These are phyloP conservation scores for Empis livida DNA, from an alignment of 2,888 invertebrate genomes.

Conservation along the genomic window DNA sequence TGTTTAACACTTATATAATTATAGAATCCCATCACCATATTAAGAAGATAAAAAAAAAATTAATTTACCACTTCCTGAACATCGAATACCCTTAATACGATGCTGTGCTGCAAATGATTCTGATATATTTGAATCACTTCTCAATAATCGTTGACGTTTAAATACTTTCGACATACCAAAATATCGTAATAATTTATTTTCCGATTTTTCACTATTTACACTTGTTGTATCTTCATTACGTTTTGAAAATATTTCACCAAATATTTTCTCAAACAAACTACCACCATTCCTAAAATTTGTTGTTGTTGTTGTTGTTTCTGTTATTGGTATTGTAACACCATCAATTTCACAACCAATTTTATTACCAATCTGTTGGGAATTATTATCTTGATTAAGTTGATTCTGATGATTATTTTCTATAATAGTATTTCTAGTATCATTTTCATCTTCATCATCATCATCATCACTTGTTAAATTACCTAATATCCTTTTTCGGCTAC, in stretches of 20 bases:
- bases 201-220: not conserved
- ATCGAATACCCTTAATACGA: slow-evolving; percentile 31
- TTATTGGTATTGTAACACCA: not conserved
- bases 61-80: slow-evolving; percentile 32
- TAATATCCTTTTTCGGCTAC: slow-evolving; percentile 1
- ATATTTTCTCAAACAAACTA: slow-evolving; percentile 10
- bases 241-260: slow-evolving; percentile 10
- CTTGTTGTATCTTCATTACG: slow-evolving; percentile 4
- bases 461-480: slow-evolving; percentile 7
- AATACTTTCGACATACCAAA: slow-evolving; percentile 10
- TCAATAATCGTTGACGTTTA: slow-evolving; percentile 5
- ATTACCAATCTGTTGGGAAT: slow-evolving; percentile 2
- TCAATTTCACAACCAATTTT: not conserved
- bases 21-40: slow-evolving; percentile 9
- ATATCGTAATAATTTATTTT: slow-evolving; percentile 7
- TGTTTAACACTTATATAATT: not conserved
- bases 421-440: slow-evolving; percentile 3
- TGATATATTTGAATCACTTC: slow-evolving; percentile 7
- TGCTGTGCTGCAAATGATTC: slow-evolving; percentile 25
- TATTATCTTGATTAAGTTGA: slow-evolving; percentile 5
- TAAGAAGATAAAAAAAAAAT: slow-evolving; percentile 11
- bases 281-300: not conserved
- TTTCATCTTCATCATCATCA: slow-evolving; percentile 4
- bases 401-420: not conserved
- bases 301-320: not conserved